phyloP scores from a whole-genome alignment of 2,797 vertebrate species.

The Vespertilio murinus region DNA sequence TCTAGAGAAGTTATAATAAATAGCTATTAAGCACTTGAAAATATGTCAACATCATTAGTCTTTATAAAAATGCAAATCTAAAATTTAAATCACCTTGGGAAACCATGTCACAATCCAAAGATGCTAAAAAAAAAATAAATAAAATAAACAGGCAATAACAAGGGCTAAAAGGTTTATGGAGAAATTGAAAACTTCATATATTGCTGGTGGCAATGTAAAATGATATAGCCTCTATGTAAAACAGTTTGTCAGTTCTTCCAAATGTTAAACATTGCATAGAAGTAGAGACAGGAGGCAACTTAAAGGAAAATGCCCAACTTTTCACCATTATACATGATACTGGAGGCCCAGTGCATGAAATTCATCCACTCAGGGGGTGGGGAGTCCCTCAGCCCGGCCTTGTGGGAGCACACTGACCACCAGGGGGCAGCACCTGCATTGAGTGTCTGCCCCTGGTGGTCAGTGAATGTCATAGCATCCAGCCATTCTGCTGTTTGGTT shows the following conservation, averaged over 20 bases:
- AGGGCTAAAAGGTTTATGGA: background rate
- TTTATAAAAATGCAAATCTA: background rate
- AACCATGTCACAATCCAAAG: background rate
- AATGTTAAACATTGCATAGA: background rate
- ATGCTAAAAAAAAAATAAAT: background rate
- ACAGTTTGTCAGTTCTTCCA: background rate
- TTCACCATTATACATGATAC: background rate
- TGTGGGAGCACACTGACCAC: no score
- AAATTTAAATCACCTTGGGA: background rate
- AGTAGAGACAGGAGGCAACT: background rate
- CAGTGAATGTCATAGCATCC: no score
- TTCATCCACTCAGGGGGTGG: no score
- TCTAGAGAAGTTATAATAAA: background rate
- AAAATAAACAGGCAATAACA: background rate
- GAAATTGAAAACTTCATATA: background rate
- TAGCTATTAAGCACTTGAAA: background rate
- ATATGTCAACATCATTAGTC: background rate
- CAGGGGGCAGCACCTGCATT: no score
- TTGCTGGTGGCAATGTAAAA: background rate
- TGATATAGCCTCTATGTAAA: background rate
- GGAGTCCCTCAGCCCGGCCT: no score
- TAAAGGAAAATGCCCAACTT: background rate
- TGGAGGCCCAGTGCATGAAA: no score
- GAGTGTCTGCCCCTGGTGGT: no score
- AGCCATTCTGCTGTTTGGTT: no score